Evolutionary conservation across 2,888 invertebrate genomes (phyloP), one percentile per base, ranked within the genome.

Genomic region (Pachliopta kotzebuea): DNA sequence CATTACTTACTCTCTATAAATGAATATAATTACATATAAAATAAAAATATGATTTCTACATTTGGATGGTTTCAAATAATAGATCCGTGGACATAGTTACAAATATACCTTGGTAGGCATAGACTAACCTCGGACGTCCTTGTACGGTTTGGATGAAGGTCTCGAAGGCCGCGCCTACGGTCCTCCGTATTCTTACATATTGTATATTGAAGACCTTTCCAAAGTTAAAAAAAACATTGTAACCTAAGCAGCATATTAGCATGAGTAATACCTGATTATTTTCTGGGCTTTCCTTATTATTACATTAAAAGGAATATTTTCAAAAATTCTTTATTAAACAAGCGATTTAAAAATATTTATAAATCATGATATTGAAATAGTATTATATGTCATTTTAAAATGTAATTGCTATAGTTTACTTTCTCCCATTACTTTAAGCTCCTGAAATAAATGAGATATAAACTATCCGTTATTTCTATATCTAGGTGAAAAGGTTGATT

Each of bases 111-210:
- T 24, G 42, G 20, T 58, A 26, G 53, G 54, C 31, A 60, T 61
- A 57, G 60, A 53, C 53, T 53, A 65, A 61, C 45, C 57, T 58
- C 58, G 31, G 31, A 45, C 61, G 65, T 57, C 61, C 61, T 65
- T 61, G 61, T 54, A 20, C 37, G 61, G 45, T 45, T 54, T 49
- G 31, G 61, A 54, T 49, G 53, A 45, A 65, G 61, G 65, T 53
- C 61, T 65, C 53, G 53, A 52, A 61, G 53, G 29, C 53, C 49
- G 53, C 24, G 57, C 61, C 45, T 52, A 29, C 57, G 54, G 21
- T 52, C 26, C 56, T 64, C 55, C n/a, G 52, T 64, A 31, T 14
- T 52, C 20, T 59, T 55, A 55, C 37, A 60, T 52, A 37, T 31
- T 59, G 45, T 59, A 45, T 59, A 59, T 49, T 20, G 23, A 24